Conservation (phyloP, 2,797 vertebrate species). For the Sebastes variabilis region DNA sequence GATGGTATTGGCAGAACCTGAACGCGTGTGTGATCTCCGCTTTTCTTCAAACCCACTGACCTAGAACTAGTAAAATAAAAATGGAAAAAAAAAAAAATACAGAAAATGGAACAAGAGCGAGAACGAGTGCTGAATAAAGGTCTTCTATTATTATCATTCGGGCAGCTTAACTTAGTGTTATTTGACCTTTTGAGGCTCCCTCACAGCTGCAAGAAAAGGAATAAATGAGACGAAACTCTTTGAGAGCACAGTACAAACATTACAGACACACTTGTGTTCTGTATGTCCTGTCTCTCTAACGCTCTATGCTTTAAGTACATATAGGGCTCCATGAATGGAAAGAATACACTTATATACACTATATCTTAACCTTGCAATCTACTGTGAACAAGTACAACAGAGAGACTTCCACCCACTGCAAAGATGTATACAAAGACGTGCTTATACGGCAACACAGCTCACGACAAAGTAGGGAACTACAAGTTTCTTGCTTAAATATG, state of each 20-base stretch:
- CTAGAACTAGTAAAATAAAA: neutral
- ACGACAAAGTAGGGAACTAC: neutral
- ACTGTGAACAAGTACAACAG: neutral
- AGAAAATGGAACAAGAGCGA: neutral
- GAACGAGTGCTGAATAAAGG: neutral
- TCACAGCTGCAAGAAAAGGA: slow-evolving; percentile 13
- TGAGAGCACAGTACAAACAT: neutral
- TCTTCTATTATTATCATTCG: neutral
- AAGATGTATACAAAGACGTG: neutral
- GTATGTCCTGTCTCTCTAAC: neutral
- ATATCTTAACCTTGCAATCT: neutral
- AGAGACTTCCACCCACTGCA: neutral
- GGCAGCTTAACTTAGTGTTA: neutral
- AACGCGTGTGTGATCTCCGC: neutral
- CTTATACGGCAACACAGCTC: neutral
- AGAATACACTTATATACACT: neutral
- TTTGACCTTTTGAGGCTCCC: slow-evolving; percentile 26
- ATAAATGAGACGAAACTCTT: neutral
- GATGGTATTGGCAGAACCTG: neutral
- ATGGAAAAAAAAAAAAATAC: neutral
- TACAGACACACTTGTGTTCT: neutral
- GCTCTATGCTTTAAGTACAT: neutral
- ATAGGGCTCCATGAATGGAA: neutral
- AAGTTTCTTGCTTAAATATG: no score
- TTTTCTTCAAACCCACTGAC: neutral